These are phyloP conservation scores for Syngnathus scovelli DNA, from an alignment of 2,113 vertebrate genomes.

Conservation along the genomic window DNA sequence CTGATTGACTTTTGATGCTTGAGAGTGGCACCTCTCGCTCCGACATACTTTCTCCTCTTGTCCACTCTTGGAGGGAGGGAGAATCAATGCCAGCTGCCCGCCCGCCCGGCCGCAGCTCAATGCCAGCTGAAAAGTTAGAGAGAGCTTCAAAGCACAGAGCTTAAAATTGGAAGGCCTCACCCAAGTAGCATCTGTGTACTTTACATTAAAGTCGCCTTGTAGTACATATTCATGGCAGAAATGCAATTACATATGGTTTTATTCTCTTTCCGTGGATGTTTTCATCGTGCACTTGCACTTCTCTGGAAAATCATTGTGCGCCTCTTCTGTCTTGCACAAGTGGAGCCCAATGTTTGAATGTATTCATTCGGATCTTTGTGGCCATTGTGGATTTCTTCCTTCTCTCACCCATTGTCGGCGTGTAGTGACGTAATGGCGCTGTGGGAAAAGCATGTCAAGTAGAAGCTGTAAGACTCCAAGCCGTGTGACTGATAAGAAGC, in stretches of 20 bases:
- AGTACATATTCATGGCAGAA: neutral
- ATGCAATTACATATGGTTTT: neutral
- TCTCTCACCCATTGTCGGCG: no score
- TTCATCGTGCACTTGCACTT: neutral
- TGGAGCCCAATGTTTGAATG: no score
- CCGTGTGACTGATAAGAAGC: conserved; percentile 2
- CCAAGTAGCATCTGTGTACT: neutral
- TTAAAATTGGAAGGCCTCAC: neutral
- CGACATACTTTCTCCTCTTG: neutral
- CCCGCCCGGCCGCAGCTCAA: neutral
- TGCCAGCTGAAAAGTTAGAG: neutral
- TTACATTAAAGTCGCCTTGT: neutral
- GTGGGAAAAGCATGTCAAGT: no score
- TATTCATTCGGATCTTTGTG: no score
- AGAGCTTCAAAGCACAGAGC: neutral
- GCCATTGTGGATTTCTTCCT: no score
- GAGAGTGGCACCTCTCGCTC: conserved; percentile 6
- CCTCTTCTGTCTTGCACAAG: neutral
- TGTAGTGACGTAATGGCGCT: neutral
- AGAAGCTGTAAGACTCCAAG: neutral
- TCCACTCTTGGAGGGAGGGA: neutral
- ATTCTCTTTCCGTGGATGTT: neutral
- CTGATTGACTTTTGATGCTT: conserved; percentile 1
- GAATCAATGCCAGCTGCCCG: conserved; percentile 12
- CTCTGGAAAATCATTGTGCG: neutral